Evolutionary conservation across 2,888 invertebrate genomes (phyloP).

Genomic region (Dascillus cervinus): DNA sequence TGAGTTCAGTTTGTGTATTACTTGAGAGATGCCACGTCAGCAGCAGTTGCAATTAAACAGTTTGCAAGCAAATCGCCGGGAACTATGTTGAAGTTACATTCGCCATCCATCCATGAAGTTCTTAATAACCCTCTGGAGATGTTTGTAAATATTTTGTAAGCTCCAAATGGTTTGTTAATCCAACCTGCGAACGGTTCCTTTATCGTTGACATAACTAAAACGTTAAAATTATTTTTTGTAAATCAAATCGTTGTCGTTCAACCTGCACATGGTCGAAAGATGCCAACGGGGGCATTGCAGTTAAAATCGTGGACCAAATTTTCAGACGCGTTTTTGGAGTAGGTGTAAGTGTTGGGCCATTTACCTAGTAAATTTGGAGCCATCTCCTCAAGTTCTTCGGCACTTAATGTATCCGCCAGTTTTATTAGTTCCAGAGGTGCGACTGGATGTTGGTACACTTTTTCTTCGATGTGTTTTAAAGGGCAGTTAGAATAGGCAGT

Average conservation of each 20-base stretch:
- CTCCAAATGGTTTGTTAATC: neutral
- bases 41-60: neutral
- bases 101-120: neutral
- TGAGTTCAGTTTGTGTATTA: neutral
- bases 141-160: neutral
- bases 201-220: neutral
- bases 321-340: neutral
- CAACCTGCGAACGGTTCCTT: neutral
- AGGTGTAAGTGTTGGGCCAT: neutral
- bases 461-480: neutral
- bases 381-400: neutral
- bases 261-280: neutral
- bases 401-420: neutral
- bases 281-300: neutral
- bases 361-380: neutral
- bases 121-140: neutral
- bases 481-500: neutral
- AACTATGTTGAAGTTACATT: neutral
- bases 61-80: neutral
- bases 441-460: neutral
- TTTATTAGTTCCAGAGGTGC: neutral
- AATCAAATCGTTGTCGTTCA: too few relatives aligned
- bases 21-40: neutral
- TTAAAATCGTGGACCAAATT: neutral
- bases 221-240: too few relatives aligned